Base-by-base conservation (phyloP, 2,797 vertebrate genomes). In the Kryptolebias ocellatus region DNA sequence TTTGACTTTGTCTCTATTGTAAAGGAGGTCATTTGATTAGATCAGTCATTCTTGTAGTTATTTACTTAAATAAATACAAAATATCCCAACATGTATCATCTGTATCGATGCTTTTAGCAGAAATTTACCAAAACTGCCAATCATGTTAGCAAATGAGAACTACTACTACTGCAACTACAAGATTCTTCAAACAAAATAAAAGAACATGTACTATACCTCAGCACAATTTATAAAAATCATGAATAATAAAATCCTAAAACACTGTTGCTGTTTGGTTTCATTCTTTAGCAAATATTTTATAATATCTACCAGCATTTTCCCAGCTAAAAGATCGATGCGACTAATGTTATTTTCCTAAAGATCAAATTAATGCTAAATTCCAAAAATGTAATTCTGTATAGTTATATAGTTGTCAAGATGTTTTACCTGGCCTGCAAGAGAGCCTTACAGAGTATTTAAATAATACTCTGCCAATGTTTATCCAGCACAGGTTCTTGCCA, bases 1-100 rank as follows among this genome's bases (percentile, higher is more conserved):
- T 57, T 65, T 50, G 1, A 78, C 53, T 18, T 16, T 0, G 0
- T 47, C 45, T 50, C 29, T 29, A n/a, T 10, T 24, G 11, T 42
- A 27, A 83, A 73, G 39, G 37, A 70, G 58, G 53, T 72, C 64
- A 64, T 58, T 57, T 34, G 10, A 42, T 42, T 3, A 60, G 34
- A 61, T 64, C 10, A 17, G 17, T 49, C 9, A 52, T 49, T 0
- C 3, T 1, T 55, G n/a, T 14, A 56, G 44, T 51, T 24, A 59
- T 59, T 3, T 3, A 45, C 1, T 24, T 17, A 0, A 4, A 12
- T 24, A 59, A 58, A 51, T 14, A 50, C 1, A 1, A 24, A 5
- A 20, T 20, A 42, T 15, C 18, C 20, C 6, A 34, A 34, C 34
- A 34, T 34, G 9, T 31, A 7, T 34, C 9, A 34, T 5, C 31